Evolutionary conservation across 1,140 invertebrate genomes (phyloP), one percentile per base, ranked within the genome.

Genomic region (Druon quercuslanigerum): DNA sequence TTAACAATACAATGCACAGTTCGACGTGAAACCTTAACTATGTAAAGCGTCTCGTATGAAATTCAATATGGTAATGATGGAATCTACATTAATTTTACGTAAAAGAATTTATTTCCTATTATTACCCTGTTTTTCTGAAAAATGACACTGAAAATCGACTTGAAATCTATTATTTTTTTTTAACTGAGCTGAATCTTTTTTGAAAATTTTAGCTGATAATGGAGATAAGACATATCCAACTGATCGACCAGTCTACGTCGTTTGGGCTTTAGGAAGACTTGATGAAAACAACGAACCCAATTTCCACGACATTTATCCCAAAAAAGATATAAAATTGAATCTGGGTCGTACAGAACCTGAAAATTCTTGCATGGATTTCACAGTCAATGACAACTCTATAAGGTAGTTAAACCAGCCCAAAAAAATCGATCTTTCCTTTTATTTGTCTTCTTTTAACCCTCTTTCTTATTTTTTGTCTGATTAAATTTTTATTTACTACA

Each of bases 251-350:
- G 93, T 94, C 33, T 96, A 94, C 83, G 92, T 97, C 16, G 92
- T 98, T 8, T 98, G 97, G 97, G 96, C 97, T 0, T 90, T 98
- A 19, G 97, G 97, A 13, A 93, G 93, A 77, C 89, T 98, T 71
- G 96, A 97, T 86, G 91, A 93, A 16, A 95, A 94, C 73, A 94
- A 94, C 56, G 95, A 97, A 85, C 97, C 97, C 0, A 94, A 94
- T 73, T 97, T 96, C 87, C 97, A 98, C 87, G 94, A 96, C 72
- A 85, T 95, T 72, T 97, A 96, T 91, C 96, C 95, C 14, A 95
- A 95, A 85, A 91, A 92, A 19, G 92, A 95, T 86, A 89, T 95
- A 0, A 91, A 92, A 77, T 88, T 98, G 8, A 92, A 96, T 71
- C 92, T 98, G 40, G 93, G 92, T 71, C 91, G 93, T 13, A 93